These are phyloP conservation scores for Cyphomyrus plagiostoma DNA, from an alignment of 2,113 vertebrate genomes.

Conservation along the genomic window DNA sequence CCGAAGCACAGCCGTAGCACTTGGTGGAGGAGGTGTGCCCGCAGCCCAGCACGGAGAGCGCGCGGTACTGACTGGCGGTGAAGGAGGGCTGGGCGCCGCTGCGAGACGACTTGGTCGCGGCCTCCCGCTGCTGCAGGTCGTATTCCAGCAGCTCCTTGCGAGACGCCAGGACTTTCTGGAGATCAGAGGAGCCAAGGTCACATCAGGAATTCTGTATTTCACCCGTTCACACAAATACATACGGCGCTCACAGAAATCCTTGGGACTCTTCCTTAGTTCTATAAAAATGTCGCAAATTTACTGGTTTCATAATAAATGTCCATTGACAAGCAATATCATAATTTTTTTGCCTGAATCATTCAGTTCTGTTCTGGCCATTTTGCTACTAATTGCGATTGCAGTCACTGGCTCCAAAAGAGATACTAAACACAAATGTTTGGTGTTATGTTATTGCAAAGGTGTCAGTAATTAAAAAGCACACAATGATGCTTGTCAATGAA, in stretches of 20 bases:
- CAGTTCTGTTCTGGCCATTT: too few species aligned
- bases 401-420: too few species aligned
- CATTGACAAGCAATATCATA: not conserved
- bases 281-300: not conserved
- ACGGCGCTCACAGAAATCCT: not conserved
- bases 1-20: conserved; percentile 94
- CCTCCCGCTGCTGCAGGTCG: conserved; percentile 92
- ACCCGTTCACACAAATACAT: not conserved
- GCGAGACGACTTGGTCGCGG: conserved; percentile 85
- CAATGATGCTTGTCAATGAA: not conserved
- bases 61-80: conserved; percentile 92
- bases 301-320: not conserved
- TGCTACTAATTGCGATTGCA: too few species aligned
- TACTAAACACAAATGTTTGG: too few species aligned
- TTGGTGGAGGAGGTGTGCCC: conserved; percentile 95
- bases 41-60: conserved; percentile 86
- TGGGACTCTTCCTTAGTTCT: not conserved
- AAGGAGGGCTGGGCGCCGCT: conserved; percentile 81
- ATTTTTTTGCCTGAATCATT: too few species aligned
- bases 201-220: not conserved
- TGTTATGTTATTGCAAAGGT: not conserved
- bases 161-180: conserved; percentile 97
- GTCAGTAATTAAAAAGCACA: not conserved
- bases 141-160: conserved; percentile 95
- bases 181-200: not conserved